Conservation (phyloP, 1,140 invertebrate genomes). For the Stegodyphus mimosarum region DNA sequence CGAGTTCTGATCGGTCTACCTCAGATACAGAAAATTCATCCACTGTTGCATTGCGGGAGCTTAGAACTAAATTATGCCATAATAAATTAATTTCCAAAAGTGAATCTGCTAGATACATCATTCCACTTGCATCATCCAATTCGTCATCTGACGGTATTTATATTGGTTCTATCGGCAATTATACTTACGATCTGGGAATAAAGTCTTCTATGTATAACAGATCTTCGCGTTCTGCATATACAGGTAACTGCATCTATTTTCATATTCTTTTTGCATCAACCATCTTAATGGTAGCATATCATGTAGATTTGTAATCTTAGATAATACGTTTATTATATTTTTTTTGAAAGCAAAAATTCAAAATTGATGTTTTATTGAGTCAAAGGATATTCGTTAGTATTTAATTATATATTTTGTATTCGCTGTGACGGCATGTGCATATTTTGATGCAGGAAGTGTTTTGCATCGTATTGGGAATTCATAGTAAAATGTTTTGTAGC, state of each 20-base stretch:
- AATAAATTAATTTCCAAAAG: constrained; percentile 4
- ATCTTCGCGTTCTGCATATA: constrained; percentile 26
- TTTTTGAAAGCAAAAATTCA: too few species aligned
- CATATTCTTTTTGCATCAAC: neutral
- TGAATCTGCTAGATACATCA: neutral
- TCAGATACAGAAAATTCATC: constrained; percentile 38
- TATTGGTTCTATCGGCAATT: neutral
- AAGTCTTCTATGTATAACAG: constrained; percentile 38
- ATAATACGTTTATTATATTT: too few species aligned
- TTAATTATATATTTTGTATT: too few species aligned
- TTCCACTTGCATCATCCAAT: constrained; percentile 23
- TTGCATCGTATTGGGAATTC: too few species aligned
- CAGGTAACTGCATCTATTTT: constrained; percentile 25
- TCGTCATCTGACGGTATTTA: constrained; percentile 7
- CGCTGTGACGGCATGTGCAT: too few species aligned
- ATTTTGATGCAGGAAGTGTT: too few species aligned
- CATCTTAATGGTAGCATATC: neutral
- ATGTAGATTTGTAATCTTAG: too few species aligned
- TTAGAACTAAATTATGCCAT: constrained; percentile 57
- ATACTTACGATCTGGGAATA: constrained; percentile 1
- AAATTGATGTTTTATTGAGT: too few species aligned
- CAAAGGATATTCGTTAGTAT: too few species aligned
- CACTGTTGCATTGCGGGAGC: constrained; percentile 23
- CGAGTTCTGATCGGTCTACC: constrained; percentile 14
- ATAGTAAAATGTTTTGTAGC: too few species aligned